Conservation (phyloP, 2,888 invertebrate species). For the Bruchidius siliquastri region DNA sequence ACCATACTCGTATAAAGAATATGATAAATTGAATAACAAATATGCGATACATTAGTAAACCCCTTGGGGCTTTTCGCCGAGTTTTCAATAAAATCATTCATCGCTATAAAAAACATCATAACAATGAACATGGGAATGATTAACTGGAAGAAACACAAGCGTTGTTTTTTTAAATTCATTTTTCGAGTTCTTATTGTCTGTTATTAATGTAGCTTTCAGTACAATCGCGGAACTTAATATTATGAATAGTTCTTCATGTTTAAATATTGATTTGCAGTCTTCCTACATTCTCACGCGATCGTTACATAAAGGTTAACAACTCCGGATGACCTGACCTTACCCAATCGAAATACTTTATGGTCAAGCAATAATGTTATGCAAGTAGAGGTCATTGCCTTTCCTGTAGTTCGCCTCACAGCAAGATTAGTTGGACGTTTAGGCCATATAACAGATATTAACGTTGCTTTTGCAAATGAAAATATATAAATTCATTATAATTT, state of each 20-base stretch:
- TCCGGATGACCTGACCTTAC: not conserved
- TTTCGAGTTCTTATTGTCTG: not conserved
- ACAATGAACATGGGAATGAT: not conserved
- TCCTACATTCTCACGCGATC: not conserved
- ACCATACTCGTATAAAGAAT: too few species aligned
- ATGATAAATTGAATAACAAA: too few species aligned
- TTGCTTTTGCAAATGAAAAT: too few species aligned
- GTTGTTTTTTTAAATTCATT: not conserved
- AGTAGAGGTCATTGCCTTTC: not conserved
- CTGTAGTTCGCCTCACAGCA: not conserved
- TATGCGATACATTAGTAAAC: too few species aligned
- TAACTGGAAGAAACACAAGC: not conserved
- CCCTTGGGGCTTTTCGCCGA: too few species aligned
- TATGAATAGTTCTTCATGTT: not conserved
- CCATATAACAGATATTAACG: too few species aligned
- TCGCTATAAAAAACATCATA: not conserved
- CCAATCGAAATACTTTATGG: not conserved
- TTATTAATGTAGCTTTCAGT: not conserved
- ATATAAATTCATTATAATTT: too few species aligned
- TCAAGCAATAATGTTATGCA: not conserved
- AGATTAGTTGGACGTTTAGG: too few species aligned
- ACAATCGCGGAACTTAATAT: not conserved
- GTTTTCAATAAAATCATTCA: too few species aligned
- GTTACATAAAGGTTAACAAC: not conserved
- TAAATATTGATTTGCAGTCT: not conserved